Evolutionary conservation across 2,113 vertebrate genomes (phyloP).

Genomic region (Cochlearius cochlearius): DNA sequence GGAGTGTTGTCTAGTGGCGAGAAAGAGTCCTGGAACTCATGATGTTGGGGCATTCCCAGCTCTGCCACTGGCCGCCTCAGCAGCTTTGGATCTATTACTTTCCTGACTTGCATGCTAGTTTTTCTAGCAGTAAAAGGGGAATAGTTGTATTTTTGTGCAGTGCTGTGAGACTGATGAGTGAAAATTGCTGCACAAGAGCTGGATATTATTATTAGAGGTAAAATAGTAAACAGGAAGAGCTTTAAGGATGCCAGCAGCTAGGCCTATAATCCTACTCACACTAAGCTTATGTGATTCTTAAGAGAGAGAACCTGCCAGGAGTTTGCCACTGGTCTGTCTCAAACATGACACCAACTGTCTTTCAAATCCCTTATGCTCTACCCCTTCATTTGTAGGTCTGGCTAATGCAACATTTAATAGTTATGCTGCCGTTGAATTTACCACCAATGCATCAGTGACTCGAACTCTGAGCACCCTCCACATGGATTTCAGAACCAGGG

Average conservation of each 20-base stretch:
- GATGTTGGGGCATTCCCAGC: neutral
- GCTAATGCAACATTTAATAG: slow-evolving; percentile 83
- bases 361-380: neutral
- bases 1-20: neutral
- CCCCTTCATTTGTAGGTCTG: slow-evolving; percentile 76
- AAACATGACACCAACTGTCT: neutral
- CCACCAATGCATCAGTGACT: slow-evolving; percentile 70
- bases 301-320: neutral
- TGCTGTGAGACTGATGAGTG: neutral
- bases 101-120: neutral
- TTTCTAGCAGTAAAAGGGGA: neutral
- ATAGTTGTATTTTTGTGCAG: neutral
- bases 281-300: neutral
- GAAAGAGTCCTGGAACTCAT: neutral
- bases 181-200: neutral
- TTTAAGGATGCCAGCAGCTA: slow-evolving; percentile 22
- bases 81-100: neutral
- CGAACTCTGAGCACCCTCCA: slow-evolving; percentile 74
- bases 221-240: slow-evolving; percentile 48
- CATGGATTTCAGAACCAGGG: slow-evolving; percentile 84
- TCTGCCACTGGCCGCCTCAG: neutral
- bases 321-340: neutral
- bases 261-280: slow-evolving; percentile 34
- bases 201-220: neutral
- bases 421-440: slow-evolving; percentile 71